A percentile compares a stretch with the other conserved stretches of the same genome.
These are phyloP conservation scores for Tetramorium bicarinatum DNA, from an alignment of 2,888 invertebrate species.

Conservation along the genomic window DNA sequence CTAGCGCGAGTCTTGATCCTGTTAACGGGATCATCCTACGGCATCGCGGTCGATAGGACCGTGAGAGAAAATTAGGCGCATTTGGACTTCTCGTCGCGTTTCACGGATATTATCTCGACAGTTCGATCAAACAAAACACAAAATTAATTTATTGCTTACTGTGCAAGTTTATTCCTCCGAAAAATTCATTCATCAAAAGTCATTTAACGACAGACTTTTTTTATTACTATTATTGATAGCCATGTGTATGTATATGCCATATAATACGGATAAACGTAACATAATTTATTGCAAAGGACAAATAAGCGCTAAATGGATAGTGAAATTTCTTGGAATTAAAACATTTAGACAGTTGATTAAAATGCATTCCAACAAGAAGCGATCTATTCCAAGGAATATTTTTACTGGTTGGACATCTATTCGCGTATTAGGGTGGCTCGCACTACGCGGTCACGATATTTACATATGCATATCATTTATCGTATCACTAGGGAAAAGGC, in stretches of 20 bases:
- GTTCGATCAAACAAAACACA: neutral
- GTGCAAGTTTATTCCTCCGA: neutral
- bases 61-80: constrained; percentile 74
- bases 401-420: constrained; percentile 59
- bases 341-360: neutral
- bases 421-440: constrained; percentile 72
- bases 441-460: constrained; percentile 83
- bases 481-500: constrained; percentile 80
- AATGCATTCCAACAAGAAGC: neutral
- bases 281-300: neutral
- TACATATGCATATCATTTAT: constrained; percentile 86
- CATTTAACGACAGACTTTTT: neutral
- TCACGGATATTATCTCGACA: constrained; percentile 41
- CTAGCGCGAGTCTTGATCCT: constrained; percentile 82
- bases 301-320: neutral
- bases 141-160: neutral
- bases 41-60: constrained; percentile 64
- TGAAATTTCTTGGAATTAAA: neutral
- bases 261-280: neutral
- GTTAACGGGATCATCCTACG: constrained; percentile 83
- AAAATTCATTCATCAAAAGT: neutral
- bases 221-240: constrained; percentile 1
- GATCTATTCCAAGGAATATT: neutral
- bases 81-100: constrained; percentile 58
- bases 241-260: too few species aligned